Base-by-base conservation (phyloP, 1,140 invertebrate species). In the Kradibia gibbosae region DNA sequence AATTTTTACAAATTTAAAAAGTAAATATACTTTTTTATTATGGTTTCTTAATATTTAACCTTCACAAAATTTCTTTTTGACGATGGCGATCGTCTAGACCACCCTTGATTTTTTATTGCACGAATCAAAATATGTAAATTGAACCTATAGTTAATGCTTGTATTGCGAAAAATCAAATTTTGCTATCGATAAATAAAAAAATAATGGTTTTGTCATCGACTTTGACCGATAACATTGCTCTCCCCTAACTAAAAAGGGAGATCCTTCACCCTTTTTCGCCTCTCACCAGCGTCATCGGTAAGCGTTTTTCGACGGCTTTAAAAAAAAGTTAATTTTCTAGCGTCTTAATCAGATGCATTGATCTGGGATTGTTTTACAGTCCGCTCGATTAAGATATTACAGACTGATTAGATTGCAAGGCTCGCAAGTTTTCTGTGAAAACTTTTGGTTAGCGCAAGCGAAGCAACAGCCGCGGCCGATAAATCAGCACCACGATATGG, bases 341-440 rank as follows among this genome's bases (percentile, higher is more conserved):
- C 73, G 34, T 39, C 73, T 39, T 25, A 60, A 75, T 75, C 53
- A n/a, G 20, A 11, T 13, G 53, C 25, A 57, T 39, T 22, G 53
- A 75, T 74, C 72, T 48, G 5, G 48, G 17, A 67, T 67, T 39
- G 34, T 39, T 39, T 67, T 36, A 10, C 70, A 28, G 36, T 62
- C 34, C 3, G 22, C 45, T 78, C 65, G 48, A 78, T 78, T 50
- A 45, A 78, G 77, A 71, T 78, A 57, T 65, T 42, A 48, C 22
- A 55, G 13, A 34, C 0, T 36, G 77, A 78, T 78, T 78, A 78
- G 77, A 71, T 78, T 50, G 45, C 42, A 31, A 39, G 50, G 45
- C 72, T 28, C 72, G 45, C 72, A 50, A 74, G 72, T 20, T 62
- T 65, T 36, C 28, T 45, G 22, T 5, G 76, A 78, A 70, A 53